phyloP scores from a whole-genome alignment of 2,888 invertebrate genomes.

The Agrotis clavis region DNA sequence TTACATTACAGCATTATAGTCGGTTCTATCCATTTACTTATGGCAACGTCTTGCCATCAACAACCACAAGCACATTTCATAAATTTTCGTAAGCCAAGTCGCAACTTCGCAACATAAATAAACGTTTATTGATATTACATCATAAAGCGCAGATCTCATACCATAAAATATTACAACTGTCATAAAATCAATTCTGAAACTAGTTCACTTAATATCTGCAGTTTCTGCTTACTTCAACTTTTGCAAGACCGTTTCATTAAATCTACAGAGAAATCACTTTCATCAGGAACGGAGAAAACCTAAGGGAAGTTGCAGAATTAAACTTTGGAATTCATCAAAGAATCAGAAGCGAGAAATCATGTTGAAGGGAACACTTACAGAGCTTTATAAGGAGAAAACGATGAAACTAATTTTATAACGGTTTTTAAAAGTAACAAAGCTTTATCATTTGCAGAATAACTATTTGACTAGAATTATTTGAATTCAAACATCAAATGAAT shows the following conservation, averaged over 20 bases:
- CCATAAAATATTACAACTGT: conserved; percentile 38
- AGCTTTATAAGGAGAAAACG: conserved; percentile 6
- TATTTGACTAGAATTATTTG: no score
- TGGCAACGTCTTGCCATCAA: background rate
- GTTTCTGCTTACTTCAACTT: conserved; percentile 21
- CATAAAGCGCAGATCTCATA: conserved; percentile 16
- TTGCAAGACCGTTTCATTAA: conserved; percentile 31
- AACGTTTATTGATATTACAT: conserved; percentile 40
- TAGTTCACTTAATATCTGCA: conserved; percentile 22
- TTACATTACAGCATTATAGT: background rate
- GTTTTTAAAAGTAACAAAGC: background rate
- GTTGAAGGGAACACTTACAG: conserved; percentile 13
- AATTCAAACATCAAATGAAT: no score
- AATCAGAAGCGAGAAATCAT: conserved; percentile 19
- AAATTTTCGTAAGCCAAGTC: conserved; percentile 12
- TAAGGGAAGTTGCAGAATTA: conserved; percentile 24
- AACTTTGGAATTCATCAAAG: conserved; percentile 18
- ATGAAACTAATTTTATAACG: conserved; percentile 13
- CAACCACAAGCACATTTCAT: conserved; percentile 10
- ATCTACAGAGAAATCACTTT: conserved; percentile 38
- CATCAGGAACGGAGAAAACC: conserved; percentile 25
- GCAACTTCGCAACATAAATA: conserved; percentile 39
- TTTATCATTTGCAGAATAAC: background rate
- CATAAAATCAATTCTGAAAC: conserved; percentile 38
- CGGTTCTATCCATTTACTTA: background rate